Evolutionary conservation across 2,888 invertebrate species (phyloP).

Genomic region (Cacoxenus indagator): DNA sequence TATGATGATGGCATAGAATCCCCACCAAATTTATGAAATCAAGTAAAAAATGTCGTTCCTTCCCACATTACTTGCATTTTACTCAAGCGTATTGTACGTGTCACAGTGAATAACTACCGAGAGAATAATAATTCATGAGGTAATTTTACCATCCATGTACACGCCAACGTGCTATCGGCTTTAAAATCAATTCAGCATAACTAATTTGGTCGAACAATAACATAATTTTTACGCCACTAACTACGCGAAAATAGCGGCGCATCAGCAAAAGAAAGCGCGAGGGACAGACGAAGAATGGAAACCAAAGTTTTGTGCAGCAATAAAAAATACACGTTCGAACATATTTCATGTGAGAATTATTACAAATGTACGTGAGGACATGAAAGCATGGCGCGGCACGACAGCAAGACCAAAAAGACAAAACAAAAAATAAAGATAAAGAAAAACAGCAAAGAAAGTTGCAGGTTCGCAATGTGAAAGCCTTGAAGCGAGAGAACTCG

Average conservation of each 20-base stretch:
- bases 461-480: too few species aligned
- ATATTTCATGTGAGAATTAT: slow-evolving; percentile 46
- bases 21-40: too few species aligned
- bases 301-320: neutral
- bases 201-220: slow-evolving; percentile 13
- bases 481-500: neutral
- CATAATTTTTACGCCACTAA: slow-evolving; percentile 14
- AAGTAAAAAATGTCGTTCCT: too few species aligned
- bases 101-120: slow-evolving; percentile 11
- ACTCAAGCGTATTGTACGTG: slow-evolving; percentile 1
- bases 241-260: neutral
- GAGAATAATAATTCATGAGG: slow-evolving; percentile 1
- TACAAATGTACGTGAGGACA: slow-evolving; percentile 43
- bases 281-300: neutral
- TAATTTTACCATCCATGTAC: slow-evolving; percentile 6
- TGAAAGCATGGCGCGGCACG: neutral
- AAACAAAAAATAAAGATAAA: neutral
- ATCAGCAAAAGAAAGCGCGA: too few species aligned
- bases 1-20: too few species aligned
- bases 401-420: neutral
- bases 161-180: slow-evolving; percentile 1
- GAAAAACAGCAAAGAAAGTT: neutral
- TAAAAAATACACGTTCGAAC: slow-evolving; percentile 36
- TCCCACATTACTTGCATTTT: neutral
- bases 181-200: slow-evolving; percentile 20